Base-by-base conservation (phyloP, 2,888 invertebrate genomes). In the Pseudeuparius sepicola region DNA sequence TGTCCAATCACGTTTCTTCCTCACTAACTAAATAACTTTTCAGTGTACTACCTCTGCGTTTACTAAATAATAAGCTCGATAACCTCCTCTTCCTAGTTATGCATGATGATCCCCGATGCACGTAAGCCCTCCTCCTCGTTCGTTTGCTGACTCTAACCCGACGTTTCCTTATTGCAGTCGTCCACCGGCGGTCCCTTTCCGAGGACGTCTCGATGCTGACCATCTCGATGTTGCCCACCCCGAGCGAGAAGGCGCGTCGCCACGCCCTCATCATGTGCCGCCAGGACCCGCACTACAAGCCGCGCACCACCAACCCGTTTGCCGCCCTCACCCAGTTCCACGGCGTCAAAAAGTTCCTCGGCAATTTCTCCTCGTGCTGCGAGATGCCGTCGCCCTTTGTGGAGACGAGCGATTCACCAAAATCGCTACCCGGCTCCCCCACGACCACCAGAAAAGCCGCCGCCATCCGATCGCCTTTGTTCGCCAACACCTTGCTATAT, bases 291-390 rank as follows among this genome's bases (percentile, higher is more conserved):
- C 82, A 84, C 61, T 85, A 87, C 57, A 78, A 78, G 53, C 83
- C 78, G 2, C 68, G 71, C 48, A 69, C 70, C 24, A 69, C 72
- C 28, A 83, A 83, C 61, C 82, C 83, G 1, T 83, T 83, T 55
- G 73, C 79, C 37, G 70, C 82, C 5, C 68, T 87, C 30, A 76
- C 77, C 49, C 75, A 81, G 49, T 76, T 81, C 60, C 74, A 82
- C 43, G 86, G 86, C 44, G 85, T 86, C 34, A 81, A 80, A 62
- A 85, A 83, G 65, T 80, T 87, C 42, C 69, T 87, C 3, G 86
- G 84, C 41, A 75, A 75, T 23, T 83, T 84, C 55, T 83, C 82
- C 28, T 81, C 82, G 4, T 75, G 80, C 52, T 75, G 80, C 52
- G 84, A 83, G 54, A 66, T 84, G 47, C 78, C 83, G 2, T 79